A percentile compares a stretch with the other conserved stretches of the same genome.
phyloP scores from a whole-genome alignment of 2,113 vertebrate genomes.

The Anhinga rufa region DNA sequence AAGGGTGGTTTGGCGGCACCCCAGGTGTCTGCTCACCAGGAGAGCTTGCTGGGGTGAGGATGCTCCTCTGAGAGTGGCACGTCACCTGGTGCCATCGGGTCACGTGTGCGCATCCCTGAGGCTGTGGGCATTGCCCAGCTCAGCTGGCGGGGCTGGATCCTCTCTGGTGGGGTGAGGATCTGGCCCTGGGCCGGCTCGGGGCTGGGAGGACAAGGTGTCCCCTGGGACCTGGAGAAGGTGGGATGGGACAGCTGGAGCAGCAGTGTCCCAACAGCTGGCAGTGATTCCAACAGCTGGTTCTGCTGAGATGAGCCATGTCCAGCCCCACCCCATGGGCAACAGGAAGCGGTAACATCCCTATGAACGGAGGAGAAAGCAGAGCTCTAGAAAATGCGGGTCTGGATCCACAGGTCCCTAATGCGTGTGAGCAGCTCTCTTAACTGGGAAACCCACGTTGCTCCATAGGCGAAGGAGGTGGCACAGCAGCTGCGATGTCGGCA shows the following conservation, averaged over 20 bases:
- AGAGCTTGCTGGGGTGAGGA: rapidly evolving
- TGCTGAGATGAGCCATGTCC: neutral
- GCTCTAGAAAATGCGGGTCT: neutral
- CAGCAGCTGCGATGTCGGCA: neutral
- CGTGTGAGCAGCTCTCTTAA: neutral
- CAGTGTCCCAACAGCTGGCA: neutral
- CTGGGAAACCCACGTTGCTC: rapidly evolving
- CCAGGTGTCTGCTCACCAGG: neutral
- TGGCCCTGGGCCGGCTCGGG: rapidly evolving
- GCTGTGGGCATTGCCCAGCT: neutral
- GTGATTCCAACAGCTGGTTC: neutral
- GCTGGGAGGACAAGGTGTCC: neutral
- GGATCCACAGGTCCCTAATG: neutral
- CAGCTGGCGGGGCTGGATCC: neutral
- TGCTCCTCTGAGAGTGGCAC: neutral
- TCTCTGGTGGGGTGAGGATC: neutral
- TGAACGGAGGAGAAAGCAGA: neutral
- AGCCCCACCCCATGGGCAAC: neutral
- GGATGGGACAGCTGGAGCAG: neutral
- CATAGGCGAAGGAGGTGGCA: neutral
- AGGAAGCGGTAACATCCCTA: neutral
- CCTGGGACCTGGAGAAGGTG: neutral
- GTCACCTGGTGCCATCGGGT: neutral
- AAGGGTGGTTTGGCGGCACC: neutral
- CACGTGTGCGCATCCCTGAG: rapidly evolving